phyloP scores from a whole-genome alignment of 2,797 vertebrate species.

The Rhincodon typus region DNA sequence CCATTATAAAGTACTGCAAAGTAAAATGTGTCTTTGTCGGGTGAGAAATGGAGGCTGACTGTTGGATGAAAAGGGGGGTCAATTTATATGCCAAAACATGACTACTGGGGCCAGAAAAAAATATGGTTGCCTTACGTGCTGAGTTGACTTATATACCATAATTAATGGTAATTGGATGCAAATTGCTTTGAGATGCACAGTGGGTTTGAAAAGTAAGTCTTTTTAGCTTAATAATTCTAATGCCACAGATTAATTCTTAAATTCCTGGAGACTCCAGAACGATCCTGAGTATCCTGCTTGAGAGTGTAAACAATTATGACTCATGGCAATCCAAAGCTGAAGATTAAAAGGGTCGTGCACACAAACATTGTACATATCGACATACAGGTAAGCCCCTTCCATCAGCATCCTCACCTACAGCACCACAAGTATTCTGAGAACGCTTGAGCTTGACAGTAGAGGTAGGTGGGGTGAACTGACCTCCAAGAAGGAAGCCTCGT shows the following conservation, averaged over 20 bases:
- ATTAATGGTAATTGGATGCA: neutral
- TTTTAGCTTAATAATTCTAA: neutral
- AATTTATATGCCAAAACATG: neutral
- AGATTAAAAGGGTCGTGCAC: neutral
- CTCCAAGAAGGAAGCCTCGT: neutral
- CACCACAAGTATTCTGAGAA: neutral
- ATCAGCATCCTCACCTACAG: neutral
- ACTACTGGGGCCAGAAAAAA: no score
- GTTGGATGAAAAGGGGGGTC: no score
- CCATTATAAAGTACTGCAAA: neutral
- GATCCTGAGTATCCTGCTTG: neutral
- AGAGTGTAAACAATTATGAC: neutral
- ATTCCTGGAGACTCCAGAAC: neutral
- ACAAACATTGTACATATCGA: neutral
- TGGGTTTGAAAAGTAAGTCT: neutral
- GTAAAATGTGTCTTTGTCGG: neutral
- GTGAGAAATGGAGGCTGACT: neutral
- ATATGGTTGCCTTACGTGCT: neutral
- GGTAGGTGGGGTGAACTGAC: neutral
- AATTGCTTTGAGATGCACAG: neutral
- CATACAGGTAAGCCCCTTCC: neutral
- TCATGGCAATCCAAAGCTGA: neutral
- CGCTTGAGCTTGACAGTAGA: neutral
- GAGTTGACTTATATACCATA: neutral
- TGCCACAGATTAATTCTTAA: neutral